Conservation (phyloP, 2,888 invertebrate species). For the Drosophila setosimentum region DNA sequence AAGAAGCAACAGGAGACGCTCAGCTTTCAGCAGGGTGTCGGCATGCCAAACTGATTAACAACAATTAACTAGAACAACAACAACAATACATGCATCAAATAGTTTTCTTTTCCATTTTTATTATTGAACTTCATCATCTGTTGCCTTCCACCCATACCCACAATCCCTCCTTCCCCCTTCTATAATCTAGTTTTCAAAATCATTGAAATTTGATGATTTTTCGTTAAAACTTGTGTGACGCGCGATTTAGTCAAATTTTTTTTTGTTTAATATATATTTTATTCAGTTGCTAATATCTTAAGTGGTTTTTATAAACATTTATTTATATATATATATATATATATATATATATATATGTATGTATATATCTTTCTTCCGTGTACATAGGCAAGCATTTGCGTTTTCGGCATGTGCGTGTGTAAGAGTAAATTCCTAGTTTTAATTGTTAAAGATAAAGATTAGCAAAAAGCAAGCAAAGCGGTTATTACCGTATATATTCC, state of each 20-base stretch:
- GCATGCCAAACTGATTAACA: conserved; percentile 77
- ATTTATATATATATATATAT: conserved; percentile 11
- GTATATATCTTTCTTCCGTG: conserved; percentile 30
- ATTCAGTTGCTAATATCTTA: conserved; percentile 32
- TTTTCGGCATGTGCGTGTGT: conserved; percentile 44
- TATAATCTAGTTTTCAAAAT: neutral
- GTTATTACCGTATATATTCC: conserved; percentile 34
- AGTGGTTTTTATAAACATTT: conserved; percentile 31
- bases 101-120: neutral
- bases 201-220: conserved; percentile 1
- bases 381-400: conserved; percentile 66
- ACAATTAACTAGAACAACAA: neutral
- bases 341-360: conserved; percentile 11
- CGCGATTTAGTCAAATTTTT: conserved; percentile 5
- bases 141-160: neutral
- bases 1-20: conserved; percentile 86
- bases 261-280: neutral
- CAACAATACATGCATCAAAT: conserved; percentile 3
- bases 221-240: neutral
- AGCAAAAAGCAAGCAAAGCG: conserved; percentile 19
- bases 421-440: conserved; percentile 61
- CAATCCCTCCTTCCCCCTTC: neutral
- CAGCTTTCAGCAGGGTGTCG: conserved; percentile 87
- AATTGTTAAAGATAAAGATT: conserved; percentile 71
- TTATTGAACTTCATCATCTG: conserved; percentile 1